Percentiles rank a stretch among this genome's conserved stretches.
phyloP scores from a whole-genome alignment of 2,797 vertebrate genomes.

The Lagodon rhomboides region DNA sequence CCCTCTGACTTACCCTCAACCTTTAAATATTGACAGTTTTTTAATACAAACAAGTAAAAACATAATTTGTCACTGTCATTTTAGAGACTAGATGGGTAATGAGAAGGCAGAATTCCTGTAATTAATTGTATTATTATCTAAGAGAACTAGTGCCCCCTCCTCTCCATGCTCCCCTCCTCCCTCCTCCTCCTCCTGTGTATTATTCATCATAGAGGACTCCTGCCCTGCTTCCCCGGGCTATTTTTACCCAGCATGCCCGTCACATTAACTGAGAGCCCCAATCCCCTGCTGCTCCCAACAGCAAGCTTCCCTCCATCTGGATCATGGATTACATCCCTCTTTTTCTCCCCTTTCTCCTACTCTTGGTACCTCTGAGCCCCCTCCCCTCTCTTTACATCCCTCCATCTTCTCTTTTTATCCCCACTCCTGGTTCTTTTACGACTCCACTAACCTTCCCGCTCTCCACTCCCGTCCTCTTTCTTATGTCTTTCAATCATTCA shows the following conservation, averaged over 20 bases:
- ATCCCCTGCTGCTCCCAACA: constrained; percentile 80
- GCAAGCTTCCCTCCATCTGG: constrained; percentile 76
- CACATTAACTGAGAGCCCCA: constrained; percentile 81
- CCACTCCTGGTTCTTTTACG: constrained; percentile 49
- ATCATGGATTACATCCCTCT: constrained; percentile 77
- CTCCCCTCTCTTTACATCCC: background rate
- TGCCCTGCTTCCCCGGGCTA: constrained; percentile 83
- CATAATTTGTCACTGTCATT: constrained; percentile 43
- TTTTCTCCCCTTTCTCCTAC: constrained; percentile 51
- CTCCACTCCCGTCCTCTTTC: constrained; percentile 44
- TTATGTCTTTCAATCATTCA: constrained; percentile 77
- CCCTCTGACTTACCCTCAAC: constrained; percentile 34
- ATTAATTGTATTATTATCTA: constrained; percentile 73
- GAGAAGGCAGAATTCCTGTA: constrained; percentile 61
- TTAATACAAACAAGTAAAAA: constrained; percentile 30
- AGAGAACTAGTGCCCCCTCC: constrained; percentile 34
- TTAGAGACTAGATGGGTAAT: constrained; percentile 37
- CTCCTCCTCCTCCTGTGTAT: constrained; percentile 74
- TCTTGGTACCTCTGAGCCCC: constrained; percentile 45
- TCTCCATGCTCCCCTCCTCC: constrained; percentile 26
- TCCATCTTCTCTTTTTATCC: constrained; percentile 51
- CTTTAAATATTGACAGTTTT: constrained; percentile 50
- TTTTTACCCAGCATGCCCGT: constrained; percentile 84
- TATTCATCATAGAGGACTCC: constrained; percentile 85
- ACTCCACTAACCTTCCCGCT: constrained; percentile 44